Conservation (phyloP, 2,888 invertebrate genomes). For the Amitus sp. region DNA sequence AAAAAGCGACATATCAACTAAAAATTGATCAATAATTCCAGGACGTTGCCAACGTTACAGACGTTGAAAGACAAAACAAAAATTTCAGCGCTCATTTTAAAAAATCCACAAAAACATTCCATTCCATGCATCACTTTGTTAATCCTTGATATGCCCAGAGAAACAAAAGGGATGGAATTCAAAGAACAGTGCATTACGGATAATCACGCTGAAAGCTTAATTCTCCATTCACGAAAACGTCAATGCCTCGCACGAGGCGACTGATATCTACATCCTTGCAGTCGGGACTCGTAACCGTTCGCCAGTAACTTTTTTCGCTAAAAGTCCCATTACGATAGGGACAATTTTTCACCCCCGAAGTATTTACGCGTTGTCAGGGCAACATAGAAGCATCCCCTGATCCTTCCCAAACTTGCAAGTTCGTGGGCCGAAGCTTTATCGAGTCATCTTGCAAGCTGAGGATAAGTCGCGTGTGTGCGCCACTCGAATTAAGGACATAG, state of each 20-base stretch:
- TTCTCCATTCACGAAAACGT: not conserved
- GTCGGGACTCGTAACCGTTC: not conserved
- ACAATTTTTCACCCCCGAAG: no score
- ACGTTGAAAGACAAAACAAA: no score
- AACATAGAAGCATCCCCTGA: not conserved
- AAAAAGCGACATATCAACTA: no score
- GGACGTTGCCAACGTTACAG: no score
- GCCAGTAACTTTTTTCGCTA: not conserved
- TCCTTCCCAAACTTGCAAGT: not conserved
- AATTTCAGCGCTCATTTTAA: slow-evolving; percentile 4
- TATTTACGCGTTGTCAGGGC: not conserved
- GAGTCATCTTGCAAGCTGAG: slow-evolving; percentile 22
- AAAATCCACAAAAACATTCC: not conserved
- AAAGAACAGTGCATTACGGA: not conserved
- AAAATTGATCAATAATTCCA: no score
- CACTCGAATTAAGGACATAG: slow-evolving; percentile 36
- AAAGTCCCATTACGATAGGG: no score
- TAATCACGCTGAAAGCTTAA: slow-evolving; percentile 3
- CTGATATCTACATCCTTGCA: not conserved
- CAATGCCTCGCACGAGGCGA: not conserved
- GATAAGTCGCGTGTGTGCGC: slow-evolving; percentile 30
- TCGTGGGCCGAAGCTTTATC: slow-evolving; percentile 10
- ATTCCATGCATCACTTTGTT: not conserved
- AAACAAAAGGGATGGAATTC: not conserved
- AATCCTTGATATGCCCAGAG: not conserved